Percentiles rank a stretch among this genome's conserved stretches.
Evolutionary conservation across 2,888 invertebrate genomes (phyloP).

Genomic region (Rhaphigaster nebulosa): DNA sequence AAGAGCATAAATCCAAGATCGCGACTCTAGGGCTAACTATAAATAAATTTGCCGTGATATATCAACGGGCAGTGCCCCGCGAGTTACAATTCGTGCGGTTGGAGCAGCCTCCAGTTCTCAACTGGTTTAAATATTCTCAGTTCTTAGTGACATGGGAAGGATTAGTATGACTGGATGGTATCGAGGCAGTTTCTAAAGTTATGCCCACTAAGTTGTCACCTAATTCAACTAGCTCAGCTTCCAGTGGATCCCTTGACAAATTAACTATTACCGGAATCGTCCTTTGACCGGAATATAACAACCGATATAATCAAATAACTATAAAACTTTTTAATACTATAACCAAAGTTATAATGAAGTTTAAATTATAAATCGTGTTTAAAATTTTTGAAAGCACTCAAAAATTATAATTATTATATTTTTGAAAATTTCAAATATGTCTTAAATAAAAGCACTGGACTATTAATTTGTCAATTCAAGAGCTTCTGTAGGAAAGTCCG

Average conservation of each 20-base stretch:
- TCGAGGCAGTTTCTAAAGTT: neutral
- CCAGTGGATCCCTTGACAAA: neutral
- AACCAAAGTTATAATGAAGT: no score
- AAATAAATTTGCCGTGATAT: slow-evolving; percentile 23
- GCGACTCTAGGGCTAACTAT: neutral
- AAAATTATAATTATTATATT: no score
- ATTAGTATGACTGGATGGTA: neutral
- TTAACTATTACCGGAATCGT: neutral
- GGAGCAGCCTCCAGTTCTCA: neutral
- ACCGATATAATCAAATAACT: no score
- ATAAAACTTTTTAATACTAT: neutral
- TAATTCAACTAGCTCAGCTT: neutral
- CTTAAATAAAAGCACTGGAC: no score
- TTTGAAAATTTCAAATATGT: no score
- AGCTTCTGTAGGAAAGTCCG: no score
- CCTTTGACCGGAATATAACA: neutral
- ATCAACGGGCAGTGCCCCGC: slow-evolving; percentile 9
- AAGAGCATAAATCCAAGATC: slow-evolving; percentile 24
- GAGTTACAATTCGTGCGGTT: neutral
- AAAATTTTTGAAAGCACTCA: no score
- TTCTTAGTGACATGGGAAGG: neutral
- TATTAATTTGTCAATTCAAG: no score
- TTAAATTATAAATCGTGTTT: no score
- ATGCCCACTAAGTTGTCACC: slow-evolving; percentile 1
- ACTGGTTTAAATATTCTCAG: neutral